Evolutionary conservation across 2,888 invertebrate genomes (phyloP).

Genomic region (Matsumyia berberina): DNA sequence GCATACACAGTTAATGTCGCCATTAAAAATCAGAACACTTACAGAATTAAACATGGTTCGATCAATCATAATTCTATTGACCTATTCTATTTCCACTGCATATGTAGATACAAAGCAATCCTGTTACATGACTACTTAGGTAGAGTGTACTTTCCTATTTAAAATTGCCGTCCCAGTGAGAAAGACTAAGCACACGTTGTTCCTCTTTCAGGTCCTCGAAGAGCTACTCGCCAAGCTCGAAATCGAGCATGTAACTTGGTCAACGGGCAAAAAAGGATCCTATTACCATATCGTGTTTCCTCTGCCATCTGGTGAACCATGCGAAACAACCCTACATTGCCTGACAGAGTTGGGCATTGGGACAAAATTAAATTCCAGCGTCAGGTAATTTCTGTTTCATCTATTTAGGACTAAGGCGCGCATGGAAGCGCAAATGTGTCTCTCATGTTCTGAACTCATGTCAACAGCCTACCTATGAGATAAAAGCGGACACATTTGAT

Average conservation of each 20-base stretch:
- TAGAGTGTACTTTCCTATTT: not conserved
- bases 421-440: not conserved
- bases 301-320: constrained; percentile 88
- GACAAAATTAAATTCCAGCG: constrained; percentile 88
- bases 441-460: not conserved
- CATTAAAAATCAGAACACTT: too few species aligned
- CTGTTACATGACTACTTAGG: not conserved
- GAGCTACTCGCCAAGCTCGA: constrained; percentile 88
- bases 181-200: constrained; percentile 1
- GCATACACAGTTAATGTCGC: too few species aligned
- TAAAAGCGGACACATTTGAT: constrained; percentile 20
- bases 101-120: too few species aligned
- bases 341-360: constrained; percentile 90
- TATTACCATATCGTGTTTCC: constrained; percentile 90
- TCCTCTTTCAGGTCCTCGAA: constrained; percentile 86
- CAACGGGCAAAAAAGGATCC: constrained; percentile 88
- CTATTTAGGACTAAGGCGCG: not conserved
- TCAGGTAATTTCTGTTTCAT: constrained; percentile 86
- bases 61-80: too few species aligned
- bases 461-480: constrained; percentile 4
- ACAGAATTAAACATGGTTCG: too few species aligned
- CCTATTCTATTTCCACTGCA: too few species aligned
- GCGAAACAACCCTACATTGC: constrained; percentile 90
- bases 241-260: constrained; percentile 90
- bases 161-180: not conserved